Conservation (phyloP, 2,113 vertebrate species). For the Gorsachius goisagi region DNA sequence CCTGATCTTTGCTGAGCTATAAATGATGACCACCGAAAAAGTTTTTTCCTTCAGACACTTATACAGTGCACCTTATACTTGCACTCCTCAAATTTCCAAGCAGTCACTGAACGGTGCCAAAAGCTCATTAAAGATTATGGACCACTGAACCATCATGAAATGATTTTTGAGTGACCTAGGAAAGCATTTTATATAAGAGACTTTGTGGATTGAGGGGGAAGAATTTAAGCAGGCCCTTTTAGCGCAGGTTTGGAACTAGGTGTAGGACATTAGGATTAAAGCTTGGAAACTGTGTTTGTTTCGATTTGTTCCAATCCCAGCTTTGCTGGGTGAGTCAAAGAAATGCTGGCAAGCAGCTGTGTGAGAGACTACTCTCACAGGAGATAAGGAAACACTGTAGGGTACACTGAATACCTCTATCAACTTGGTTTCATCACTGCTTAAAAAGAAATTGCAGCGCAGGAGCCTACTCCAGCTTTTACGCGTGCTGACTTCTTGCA, state of each 20-base stretch:
- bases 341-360: neutral
- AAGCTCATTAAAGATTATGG: conserved; percentile 11
- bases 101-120: neutral
- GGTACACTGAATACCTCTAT: neutral
- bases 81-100: neutral
- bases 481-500: neutral
- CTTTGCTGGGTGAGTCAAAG: conserved; percentile 2
- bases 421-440: neutral
- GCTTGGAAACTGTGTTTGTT: neutral
- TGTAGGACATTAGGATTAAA: neutral
- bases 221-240: neutral
- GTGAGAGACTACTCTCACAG: neutral
- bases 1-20: conserved; percentile 46
- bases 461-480: neutral
- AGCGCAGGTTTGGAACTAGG: neutral
- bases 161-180: neutral
- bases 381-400: neutral
- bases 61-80: neutral
- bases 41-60: neutral
- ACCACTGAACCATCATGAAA: neutral
- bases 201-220: neutral
- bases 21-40: neutral
- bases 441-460: neutral
- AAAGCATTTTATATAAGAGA: neutral
- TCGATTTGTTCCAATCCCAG: neutral